Evolutionary conservation across 2,888 invertebrate genomes (phyloP), one percentile per base, ranked within the genome.

Genomic region (Sinohyriopsis cumingii): DNA sequence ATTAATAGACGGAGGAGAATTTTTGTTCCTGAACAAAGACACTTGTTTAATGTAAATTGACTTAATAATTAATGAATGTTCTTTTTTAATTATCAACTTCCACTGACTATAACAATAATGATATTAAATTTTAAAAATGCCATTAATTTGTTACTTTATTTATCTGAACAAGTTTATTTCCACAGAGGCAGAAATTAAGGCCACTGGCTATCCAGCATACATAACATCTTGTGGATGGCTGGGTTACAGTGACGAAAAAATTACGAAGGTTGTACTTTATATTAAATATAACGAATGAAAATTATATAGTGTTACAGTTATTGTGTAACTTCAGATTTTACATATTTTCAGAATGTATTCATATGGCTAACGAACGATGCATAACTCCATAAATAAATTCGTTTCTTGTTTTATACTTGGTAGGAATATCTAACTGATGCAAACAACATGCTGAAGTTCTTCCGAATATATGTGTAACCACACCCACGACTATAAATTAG

Each of bases 191-290:
- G 91, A 92, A 72, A 89, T 96, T 70, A 80, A 91, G 66, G 89
- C 92, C 63, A 92, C 92, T 25, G 97, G 97, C 20, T 95, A 95
- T 87, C 96, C 96, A 0, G 95, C 95, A 0, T 95, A 97, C 86
- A 96, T 96, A 0, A 97, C 96, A 0, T 87, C 90, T 75, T 76
- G 86, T 93, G 95, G 96, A 59, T 97, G 96, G 97, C 87, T 97
- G 77, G 96, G 96, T 0, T 97, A 96, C 89, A 93, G 93, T 53
- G 94, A 96, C 84, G 94, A 94, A 67, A 92, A 93, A 82, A 93
- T 96, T 5, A 91, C 92, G 72, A 89, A 92, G 85, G 90, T 90
- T 71, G 71, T 71, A 45, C 19, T 45, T 24, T 56, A 20, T 53
- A 12, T 7, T 53, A 20, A 55, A 24, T 54, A 19, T 33, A 45